Evolutionary conservation across 2,113 vertebrate species (phyloP), one percentile per base, ranked within the genome.

Genomic region (Petaurus breviceps): DNA sequence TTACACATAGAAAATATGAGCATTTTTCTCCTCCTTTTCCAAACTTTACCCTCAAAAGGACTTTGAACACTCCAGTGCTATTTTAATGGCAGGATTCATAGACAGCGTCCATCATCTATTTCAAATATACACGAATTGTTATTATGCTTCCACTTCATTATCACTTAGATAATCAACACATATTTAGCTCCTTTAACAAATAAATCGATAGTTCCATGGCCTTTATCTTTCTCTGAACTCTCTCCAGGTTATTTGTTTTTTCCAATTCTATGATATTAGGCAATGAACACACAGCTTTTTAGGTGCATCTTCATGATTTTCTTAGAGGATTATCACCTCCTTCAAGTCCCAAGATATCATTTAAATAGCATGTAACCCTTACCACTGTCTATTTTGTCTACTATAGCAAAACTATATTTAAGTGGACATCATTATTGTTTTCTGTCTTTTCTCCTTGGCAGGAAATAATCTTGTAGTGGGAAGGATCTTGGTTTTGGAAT

Each of bases 121-220:
- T 92, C 28, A 49, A 92, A n/a, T 25, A 68, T 90, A 57, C 77
- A 51, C 16, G 47, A 47, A 50, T 93, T 51, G 3, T 93, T 94
- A 94, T 77, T 91, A 47, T 95, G 96, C 91, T 94, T 8, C 89
- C 51, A 94, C 77, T 96, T 94, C 90, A 94, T 96, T 97, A 95
- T 94, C 89, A 49, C 94, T 97, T 94, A 94, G 50, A 57, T 26
- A 94, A 97, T 97, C 94, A 92, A 96, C 97, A 97, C 0, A 0
- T 97, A 93, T 96, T 98, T 96, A 96, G 93, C 47, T 92, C 91
- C 54, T 93, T 96, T 96, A 93, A 50, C 51, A 97, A 94, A 94
- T 92, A 95, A 94, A 91, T 90, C 93, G 96, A 19, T 93, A 93
- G 92, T 37, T 89, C 46, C 55, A 92, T 90, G 94, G 51, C n/a